Percentiles rank a stretch among this genome's conserved stretches.
These are phyloP conservation scores for Bombus sibiricus DNA, from an alignment of 1,140 invertebrate genomes.

Conservation along the genomic window DNA sequence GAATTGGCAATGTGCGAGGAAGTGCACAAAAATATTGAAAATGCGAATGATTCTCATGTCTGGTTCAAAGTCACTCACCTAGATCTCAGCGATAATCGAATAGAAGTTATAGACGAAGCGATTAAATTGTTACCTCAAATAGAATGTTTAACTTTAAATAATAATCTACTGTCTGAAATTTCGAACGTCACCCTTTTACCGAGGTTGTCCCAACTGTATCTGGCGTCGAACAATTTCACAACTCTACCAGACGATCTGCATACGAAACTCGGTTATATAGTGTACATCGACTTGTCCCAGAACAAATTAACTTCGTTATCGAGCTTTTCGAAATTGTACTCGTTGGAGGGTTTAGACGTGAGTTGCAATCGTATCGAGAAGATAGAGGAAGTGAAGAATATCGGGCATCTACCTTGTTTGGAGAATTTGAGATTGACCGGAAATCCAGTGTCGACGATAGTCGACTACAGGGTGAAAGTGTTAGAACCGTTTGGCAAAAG, in stretches of 20 bases:
- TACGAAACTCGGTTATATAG: slow-evolving; percentile 94
- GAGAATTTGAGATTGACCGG: slow-evolving; percentile 93
- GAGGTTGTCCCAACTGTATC: slow-evolving; percentile 88
- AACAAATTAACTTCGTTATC: slow-evolving; percentile 91
- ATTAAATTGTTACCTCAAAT: slow-evolving; percentile 91
- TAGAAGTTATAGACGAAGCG: slow-evolving; percentile 90
- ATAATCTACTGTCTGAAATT: slow-evolving; percentile 90
- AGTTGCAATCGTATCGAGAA: slow-evolving; percentile 92
- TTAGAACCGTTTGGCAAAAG: slow-evolving; percentile 91
- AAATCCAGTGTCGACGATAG: slow-evolving; percentile 93
- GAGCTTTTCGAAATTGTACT: slow-evolving; percentile 92
- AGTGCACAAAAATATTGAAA: slow-evolving; percentile 84
- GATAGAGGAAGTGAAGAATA: slow-evolving; percentile 91
- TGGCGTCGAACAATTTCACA: slow-evolving; percentile 90
- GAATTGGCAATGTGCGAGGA: slow-evolving; percentile 91
- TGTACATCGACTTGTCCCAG: slow-evolving; percentile 92
- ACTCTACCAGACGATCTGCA: slow-evolving; percentile 89
- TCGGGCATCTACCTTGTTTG: slow-evolving; percentile 92
- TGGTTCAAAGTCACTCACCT: slow-evolving; percentile 83
- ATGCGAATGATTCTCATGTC: slow-evolving; percentile 80
- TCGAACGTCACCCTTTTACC: slow-evolving; percentile 91
- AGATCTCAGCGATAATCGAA: slow-evolving; percentile 91
- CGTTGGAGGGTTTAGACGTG: slow-evolving; percentile 92
- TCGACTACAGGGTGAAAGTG: slow-evolving; percentile 96
- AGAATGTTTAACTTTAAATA: slow-evolving; percentile 88